Evolutionary conservation across 2,113 vertebrate species (phyloP), one percentile per base, ranked within the genome.

Genomic region (Reinhardtius hippoglossoides): DNA sequence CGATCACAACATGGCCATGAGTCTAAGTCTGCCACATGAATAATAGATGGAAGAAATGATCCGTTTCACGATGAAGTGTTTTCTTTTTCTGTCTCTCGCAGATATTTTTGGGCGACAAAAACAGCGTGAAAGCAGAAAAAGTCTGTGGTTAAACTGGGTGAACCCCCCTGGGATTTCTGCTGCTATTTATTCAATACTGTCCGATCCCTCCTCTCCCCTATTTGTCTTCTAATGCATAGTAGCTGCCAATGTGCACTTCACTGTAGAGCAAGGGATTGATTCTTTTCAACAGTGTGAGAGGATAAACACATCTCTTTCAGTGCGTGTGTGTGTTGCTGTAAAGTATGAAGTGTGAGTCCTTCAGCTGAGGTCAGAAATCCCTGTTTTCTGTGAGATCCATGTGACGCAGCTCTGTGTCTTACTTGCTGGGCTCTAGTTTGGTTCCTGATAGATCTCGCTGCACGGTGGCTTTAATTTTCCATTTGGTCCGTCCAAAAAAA

Each of bases 31-130:
- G 31, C 58, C 42, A 40, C 59, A 87, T 90, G 54, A 89, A 88
- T 90, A 86, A 92, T 85, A 77, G 71, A 91, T 92, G 62, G 8
- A 77, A 87, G 72, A 73, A 84, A 87, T 61, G 24, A 90, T 91
- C 71, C 78, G 31, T 44, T 85, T 84, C 46, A 74, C 86, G 79
- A 86, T 83, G 77, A 75, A 88, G 75, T 48, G 44, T 83, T 84
- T 86, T 86, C 76, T 78, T 82, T 57, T 20, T 80, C 71, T 79
- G 79, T 86, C 26, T 74, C 74, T 82, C 50, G 83, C 56, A 87
- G 88, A 82, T 92, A 84, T 93, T 92, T 87, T 82, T 50, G 40
- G 59, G 31, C 37, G 67, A 74, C 5, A 21, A 68, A 60, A 81
- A 69, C 74, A 65, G 35, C 27, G 44, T 67, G 67, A 75, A 56